Conservation (phyloP, 2,797 vertebrate species). For the Melanotaenia nigrans region DNA sequence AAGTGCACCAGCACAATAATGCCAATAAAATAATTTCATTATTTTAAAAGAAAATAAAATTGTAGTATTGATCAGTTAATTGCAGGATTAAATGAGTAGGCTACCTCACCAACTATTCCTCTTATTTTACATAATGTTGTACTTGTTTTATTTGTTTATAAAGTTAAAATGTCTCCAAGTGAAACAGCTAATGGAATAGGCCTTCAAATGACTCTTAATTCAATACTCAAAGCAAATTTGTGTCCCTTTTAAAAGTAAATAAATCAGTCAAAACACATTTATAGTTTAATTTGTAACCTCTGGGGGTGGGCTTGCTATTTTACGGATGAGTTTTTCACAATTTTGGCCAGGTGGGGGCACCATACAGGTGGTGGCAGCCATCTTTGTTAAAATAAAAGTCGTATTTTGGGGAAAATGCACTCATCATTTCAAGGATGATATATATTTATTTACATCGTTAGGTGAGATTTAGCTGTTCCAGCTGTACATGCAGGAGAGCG, state of each 20-base stretch:
- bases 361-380: not conserved
- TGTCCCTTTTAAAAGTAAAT: no score
- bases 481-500: not conserved
- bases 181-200: no score
- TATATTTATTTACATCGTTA: no score
- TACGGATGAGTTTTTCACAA: not conserved
- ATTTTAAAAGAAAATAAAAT: not conserved
- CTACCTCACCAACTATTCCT: not conserved
- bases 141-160: not conserved
- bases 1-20: not conserved
- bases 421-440: no score
- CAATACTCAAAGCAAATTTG: no score
- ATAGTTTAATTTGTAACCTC: no score
- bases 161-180: not conserved
- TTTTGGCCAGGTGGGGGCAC: not conserved
- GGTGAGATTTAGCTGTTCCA: not conserved
- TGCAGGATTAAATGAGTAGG: not conserved
- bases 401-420: not conserved
- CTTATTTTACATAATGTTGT: not conserved
- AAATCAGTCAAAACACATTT: no score
- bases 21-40: not conserved
- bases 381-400: not conserved
- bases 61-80: not conserved
- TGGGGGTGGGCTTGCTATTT: no score
- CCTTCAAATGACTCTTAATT: no score